phyloP scores from a whole-genome alignment of 2,797 vertebrate species.

The Margarornis squamiger region DNA sequence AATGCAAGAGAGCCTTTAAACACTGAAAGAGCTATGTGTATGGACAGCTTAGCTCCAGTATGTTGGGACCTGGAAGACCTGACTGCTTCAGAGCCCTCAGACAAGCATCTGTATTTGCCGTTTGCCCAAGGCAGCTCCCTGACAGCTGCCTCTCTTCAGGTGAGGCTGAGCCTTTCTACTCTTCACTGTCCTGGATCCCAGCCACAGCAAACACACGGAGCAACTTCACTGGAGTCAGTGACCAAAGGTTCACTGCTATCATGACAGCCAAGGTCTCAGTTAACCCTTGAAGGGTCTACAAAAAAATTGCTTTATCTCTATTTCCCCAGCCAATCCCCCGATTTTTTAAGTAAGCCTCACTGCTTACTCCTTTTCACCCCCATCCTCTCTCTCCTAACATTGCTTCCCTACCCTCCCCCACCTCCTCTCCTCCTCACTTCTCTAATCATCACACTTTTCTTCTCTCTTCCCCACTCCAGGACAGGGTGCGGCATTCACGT shows the following conservation, averaged over 20 bases:
- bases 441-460: not conserved
- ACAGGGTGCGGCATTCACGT: not conserved
- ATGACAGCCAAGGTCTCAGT: not conserved
- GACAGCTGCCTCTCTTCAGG: not conserved
- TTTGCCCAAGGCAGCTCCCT: rapidly evolving
- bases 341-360: not conserved
- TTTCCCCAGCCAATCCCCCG: not conserved
- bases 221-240: not conserved
- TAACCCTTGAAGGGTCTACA: not conserved
- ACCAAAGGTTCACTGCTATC: not conserved
- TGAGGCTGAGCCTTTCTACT: not conserved
- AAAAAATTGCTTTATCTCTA: not conserved
- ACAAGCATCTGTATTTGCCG: not conserved
- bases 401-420: not conserved
- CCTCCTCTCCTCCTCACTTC: not conserved
- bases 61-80: not conserved
- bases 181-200: not conserved
- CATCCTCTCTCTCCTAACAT: not conserved
- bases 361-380: not conserved
- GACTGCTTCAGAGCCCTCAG: not conserved
- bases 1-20: not conserved
- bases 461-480: not conserved
- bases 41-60: not conserved
- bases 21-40: not conserved
- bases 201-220: not conserved